Evolutionary conservation across 1,140 invertebrate species (phyloP), one percentile per base, ranked within the genome.

Genomic region (Thrips palmi): DNA sequence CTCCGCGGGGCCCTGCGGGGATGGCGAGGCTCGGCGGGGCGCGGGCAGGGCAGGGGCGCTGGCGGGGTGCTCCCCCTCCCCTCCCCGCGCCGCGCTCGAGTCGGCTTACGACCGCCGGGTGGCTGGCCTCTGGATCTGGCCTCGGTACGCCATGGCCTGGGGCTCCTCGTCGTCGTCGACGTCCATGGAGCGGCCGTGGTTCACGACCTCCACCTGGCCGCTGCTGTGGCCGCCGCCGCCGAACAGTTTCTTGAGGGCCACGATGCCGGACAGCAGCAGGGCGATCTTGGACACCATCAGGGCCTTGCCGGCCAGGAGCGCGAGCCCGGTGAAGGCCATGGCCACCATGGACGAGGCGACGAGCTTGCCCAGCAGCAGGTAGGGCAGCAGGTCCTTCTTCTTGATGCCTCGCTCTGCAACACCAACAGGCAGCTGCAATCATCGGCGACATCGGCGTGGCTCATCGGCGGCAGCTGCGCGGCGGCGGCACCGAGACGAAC

Each of bases 181-280:
- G 34, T 67, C 69, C 28, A 76, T 75, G 42, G 76, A 70, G 52
- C 77, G 75, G 10, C 68, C 67, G 52, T 77, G 73, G 25, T 70
- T 75, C 35, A 79, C 70, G 46, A 81, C 71, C n/a, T 79, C 79
- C 57, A 81, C 74, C 53, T 84, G 83, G 12, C 84, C 72, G 50
- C 84, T 81, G 12, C 64, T 63, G 40, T 68, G 64, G 2, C 62
- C 63, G 24, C 61, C 56, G 4, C 45, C 48, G 52, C 60, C 58
- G 39, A 77, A 66, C 15, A 81, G 56, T 50, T 80, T 81, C 59
- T 80, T 83, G 28, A 85, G 57, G 0, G 74, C 77, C 28, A 83
- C 65, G 25, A 81, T 74, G 7, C 71, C 71, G 23, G 74, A 76
- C 12, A 85, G 57, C 2, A 79, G 61, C 2, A 85, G 54, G 10